Base-by-base conservation (phyloP, 2,113 vertebrate species). In the Xenopus laevis region DNA sequence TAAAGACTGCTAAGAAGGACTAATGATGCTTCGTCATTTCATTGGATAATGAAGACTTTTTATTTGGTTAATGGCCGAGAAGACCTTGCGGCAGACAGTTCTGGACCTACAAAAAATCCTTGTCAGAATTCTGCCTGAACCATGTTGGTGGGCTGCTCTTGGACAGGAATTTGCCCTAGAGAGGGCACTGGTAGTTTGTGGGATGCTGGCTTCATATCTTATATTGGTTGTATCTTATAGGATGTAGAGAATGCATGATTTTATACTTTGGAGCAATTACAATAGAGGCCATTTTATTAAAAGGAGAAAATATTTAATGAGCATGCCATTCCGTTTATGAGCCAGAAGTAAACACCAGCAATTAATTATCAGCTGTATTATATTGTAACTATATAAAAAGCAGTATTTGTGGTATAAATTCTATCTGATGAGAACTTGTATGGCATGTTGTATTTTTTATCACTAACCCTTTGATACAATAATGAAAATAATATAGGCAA, bases 371-470 rank as follows among this genome's bases (percentile, higher is more conserved):
- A 86, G 79, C 86, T 89, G 88, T 93, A 91, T 90, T 87, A 90
- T 91, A 90, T 88, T 91, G 89, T 93, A 92, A 89, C 87, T 91
- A 91, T 84, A 88, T 78, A 72, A 80, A 83, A 85, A 82, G 71
- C 83, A 81, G 82, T 81, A 78, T 84, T 84, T 82, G 81, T 87
- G 87, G 78, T 89, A 87, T 89, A 88, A 89, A 89, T 89, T 87
- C 17, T 84, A 84, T 71, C 83, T 81, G 81, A 85, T 84, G 85
- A 80, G 87, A 88, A 84, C 77, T 76, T 68, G 79, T 0, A 82
- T 70, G 74, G 78, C 82, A 82, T 64, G 79, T 79, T 82, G 80
- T 79, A 77, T 84, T 87, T 87, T 81, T 87, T 75, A 76, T 81
- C 57, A 27, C 50, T 18, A 57, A 50, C 0, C 13, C 2, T 71